phyloP scores from a whole-genome alignment of 2,888 invertebrate genomes.

The Drosophila lutescens region DNA sequence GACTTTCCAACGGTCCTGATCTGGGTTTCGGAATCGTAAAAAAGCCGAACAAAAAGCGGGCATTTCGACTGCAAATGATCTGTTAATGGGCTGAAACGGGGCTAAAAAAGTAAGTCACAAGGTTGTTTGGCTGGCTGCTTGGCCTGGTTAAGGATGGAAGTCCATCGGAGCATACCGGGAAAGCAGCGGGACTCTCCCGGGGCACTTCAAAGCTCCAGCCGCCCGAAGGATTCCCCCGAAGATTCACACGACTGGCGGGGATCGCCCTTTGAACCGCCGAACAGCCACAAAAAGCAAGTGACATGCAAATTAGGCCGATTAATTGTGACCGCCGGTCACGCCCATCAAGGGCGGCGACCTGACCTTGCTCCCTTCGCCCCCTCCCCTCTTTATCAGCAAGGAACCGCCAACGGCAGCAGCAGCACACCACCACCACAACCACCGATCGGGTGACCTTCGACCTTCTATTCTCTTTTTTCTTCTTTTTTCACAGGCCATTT shows the following conservation, averaged over 20 bases:
- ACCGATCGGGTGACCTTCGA: constrained; percentile 67
- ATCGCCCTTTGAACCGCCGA: constrained; percentile 44
- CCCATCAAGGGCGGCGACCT: constrained; percentile 47
- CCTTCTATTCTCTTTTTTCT: constrained; percentile 50
- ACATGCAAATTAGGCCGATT: constrained; percentile 72
- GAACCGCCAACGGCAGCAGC: constrained; percentile 25
- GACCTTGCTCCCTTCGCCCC: constrained; percentile 5
- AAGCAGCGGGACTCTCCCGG: constrained; percentile 56
- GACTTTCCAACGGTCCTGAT: constrained; percentile 37
- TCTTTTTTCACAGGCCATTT: constrained; percentile 67
- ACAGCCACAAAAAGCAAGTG: constrained; percentile 21
- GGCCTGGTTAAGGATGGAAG: constrained; percentile 1
- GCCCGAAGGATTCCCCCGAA: constrained; percentile 57
- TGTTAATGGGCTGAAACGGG: constrained; percentile 58
- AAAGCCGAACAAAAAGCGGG: constrained; percentile 25
- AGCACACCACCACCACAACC: background rate
- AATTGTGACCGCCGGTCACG: constrained; percentile 66
- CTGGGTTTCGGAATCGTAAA: constrained; percentile 53
- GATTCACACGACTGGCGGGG: constrained; percentile 38
- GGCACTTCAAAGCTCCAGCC: constrained; percentile 47
- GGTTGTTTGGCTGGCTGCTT: too few species aligned
- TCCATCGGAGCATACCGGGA: constrained; percentile 57
- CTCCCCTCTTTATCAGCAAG: background rate
- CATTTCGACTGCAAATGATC: constrained; percentile 54
- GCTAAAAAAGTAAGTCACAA: constrained; percentile 60